Percentiles rank a stretch among this genome's conserved stretches.
Conservation (phyloP, 2,113 vertebrate genomes). For the Corythaixoides concolor region DNA sequence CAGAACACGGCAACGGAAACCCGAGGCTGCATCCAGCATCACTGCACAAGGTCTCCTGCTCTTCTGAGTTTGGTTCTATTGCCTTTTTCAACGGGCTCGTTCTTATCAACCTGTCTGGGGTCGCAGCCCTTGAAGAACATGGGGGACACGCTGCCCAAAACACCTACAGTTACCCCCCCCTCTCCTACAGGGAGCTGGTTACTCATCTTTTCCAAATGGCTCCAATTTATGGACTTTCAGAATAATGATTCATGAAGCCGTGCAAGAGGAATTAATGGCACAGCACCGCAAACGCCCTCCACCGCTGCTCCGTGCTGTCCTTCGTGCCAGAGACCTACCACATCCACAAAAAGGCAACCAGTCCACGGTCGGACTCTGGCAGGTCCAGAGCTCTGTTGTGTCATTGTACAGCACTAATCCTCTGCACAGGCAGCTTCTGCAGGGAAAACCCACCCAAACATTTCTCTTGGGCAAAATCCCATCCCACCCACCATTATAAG, state of each 20-base stretch:
- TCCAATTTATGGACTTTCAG: not conserved
- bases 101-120: not conserved
- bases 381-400: not conserved
- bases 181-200: not conserved
- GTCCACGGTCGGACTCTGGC: not conserved
- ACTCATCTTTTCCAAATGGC: not conserved
- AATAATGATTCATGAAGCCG: not conserved
- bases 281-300: not conserved
- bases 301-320: not conserved
- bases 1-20: fast-evolving
- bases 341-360: not conserved
- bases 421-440: not conserved
- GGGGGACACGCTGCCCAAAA: not conserved
- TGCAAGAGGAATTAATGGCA: fast-evolving
- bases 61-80: fast-evolving
- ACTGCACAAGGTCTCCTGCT: not conserved
- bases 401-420: not conserved
- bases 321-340: not conserved
- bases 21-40: not conserved
- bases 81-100: not conserved
- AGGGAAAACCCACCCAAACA: not conserved
- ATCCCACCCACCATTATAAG: not conserved
- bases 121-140: not conserved
- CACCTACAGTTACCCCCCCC: not conserved
- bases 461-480: not conserved